Base-by-base conservation (phyloP, 2,797 vertebrate species). In the Channa striata region DNA sequence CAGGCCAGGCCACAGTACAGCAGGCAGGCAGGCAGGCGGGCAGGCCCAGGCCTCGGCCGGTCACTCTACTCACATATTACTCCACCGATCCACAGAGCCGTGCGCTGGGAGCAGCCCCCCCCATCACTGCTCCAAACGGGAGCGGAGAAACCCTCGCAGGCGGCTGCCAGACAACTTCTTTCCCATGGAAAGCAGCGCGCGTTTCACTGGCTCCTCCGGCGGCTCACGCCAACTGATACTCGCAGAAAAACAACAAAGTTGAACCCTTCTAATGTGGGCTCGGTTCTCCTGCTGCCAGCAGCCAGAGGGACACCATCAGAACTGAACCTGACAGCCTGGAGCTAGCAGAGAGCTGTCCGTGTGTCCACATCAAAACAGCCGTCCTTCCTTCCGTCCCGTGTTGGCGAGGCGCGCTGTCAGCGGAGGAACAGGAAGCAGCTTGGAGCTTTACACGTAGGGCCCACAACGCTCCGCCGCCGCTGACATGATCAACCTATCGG, bases 41-140 rank as follows among this genome's bases (percentile, higher is more conserved):
- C 75, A 80, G 87, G 85, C 82, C 84, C 77, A 73, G 81, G 85
- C 86, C 84, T 78, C 74, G 71, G 65, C 70, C 81, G 73, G 76
- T 74, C 76, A 66, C 76, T 68, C 64, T 60, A 50, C 81, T 86
- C 78, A 90, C 86, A 92, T 87, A 84, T 84, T 82, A 87, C 44
- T 43, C 66, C 62, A 54, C 30, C 61, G 67, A 75, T 75, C 59
- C 85, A 17, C 39, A 16, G 78, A 82, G 52, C 50, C 58, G 64
- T 46, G 51, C 47, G 61, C 58, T 23, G 54, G 46, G 69, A 61
- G 72, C 40, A 79, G 82, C 84, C 65, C 84, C n/a, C 83, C 72
- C 73, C 84, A 89, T 89, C 90, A 85, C 72, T 77, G 52, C 74
- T 58, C 74, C 73, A 42, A 80, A 61, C 74, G 79, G 40, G 59